Evolutionary conservation across 1,140 invertebrate genomes (phyloP).

Genomic region (Trichonephila clavipes): DNA sequence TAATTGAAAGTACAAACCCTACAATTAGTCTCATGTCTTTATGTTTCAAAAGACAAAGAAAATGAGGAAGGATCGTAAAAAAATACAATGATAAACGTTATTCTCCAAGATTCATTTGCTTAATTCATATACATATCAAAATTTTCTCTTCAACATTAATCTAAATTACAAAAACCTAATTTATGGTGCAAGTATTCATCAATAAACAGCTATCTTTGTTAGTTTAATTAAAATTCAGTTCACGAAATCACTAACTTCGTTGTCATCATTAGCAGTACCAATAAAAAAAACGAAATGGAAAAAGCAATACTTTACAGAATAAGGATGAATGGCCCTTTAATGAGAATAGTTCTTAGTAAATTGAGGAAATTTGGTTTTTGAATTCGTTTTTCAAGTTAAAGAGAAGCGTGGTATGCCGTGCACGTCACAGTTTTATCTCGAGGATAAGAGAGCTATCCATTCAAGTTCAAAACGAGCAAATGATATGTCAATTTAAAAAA

Average conservation of each 20-base stretch:
- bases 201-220: neutral
- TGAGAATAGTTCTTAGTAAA: neutral
- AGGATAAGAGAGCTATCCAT: too few species aligned
- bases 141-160: neutral
- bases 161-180: neutral
- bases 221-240: neutral
- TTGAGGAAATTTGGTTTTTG: neutral
- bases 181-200: neutral
- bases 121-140: too few species aligned
- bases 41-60: too few species aligned
- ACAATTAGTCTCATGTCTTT: too few species aligned
- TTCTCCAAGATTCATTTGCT: too few species aligned
- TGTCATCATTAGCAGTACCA: neutral
- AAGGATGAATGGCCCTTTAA: slow-evolving; percentile 35
- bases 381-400: too few species aligned
- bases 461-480: too few species aligned
- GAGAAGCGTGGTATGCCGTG: neutral
- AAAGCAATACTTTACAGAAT: neutral
- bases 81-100: too few species aligned
- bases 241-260: neutral
- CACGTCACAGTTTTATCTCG: neutral
- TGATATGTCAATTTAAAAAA: too few species aligned
- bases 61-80: too few species aligned
- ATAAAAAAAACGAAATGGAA: neutral
- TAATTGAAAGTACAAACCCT: too few species aligned